Evolutionary conservation across 1,140 invertebrate genomes (phyloP).

Genomic region (Lutraria rhynchaena): DNA sequence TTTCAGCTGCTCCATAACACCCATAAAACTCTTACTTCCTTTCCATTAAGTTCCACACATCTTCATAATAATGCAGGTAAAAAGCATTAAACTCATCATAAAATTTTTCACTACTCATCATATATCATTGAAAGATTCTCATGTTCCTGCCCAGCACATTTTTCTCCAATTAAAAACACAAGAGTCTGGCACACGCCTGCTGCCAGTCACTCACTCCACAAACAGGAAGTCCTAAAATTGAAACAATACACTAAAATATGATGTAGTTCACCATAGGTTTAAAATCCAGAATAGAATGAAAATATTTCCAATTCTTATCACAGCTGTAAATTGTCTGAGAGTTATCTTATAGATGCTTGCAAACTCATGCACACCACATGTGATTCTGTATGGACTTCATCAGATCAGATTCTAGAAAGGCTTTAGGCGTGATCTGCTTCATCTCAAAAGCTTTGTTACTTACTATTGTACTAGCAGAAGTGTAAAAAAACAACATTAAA

Average conservation of each 20-base stretch:
- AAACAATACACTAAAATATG: conserved; percentile 5
- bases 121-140: too few relatives aligned
- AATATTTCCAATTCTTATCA: conserved; percentile 38
- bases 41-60: too few relatives aligned
- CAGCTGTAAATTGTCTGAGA: conserved; percentile 12
- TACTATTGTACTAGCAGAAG: too few relatives aligned
- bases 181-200: too few relatives aligned
- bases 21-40: too few relatives aligned
- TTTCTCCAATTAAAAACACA: too few relatives aligned
- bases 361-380: conserved; percentile 5
- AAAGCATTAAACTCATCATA: too few relatives aligned
- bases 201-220: too few relatives aligned
- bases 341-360: conserved; percentile 1
- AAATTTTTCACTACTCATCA: too few relatives aligned
- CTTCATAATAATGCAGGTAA: too few relatives aligned
- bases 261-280: not conserved
- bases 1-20: too few relatives aligned
- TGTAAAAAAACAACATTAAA: not conserved
- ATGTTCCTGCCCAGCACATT: too few relatives aligned
- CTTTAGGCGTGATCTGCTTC: conserved; percentile 30
- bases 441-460: conserved; percentile 40
- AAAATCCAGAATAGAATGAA: conserved; percentile 12
- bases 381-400: conserved; percentile 4
- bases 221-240: conserved; percentile 21
- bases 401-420: conserved; percentile 3